Base-by-base conservation (phyloP, 2,888 invertebrate species). In the Opisthograptis luteolata region DNA sequence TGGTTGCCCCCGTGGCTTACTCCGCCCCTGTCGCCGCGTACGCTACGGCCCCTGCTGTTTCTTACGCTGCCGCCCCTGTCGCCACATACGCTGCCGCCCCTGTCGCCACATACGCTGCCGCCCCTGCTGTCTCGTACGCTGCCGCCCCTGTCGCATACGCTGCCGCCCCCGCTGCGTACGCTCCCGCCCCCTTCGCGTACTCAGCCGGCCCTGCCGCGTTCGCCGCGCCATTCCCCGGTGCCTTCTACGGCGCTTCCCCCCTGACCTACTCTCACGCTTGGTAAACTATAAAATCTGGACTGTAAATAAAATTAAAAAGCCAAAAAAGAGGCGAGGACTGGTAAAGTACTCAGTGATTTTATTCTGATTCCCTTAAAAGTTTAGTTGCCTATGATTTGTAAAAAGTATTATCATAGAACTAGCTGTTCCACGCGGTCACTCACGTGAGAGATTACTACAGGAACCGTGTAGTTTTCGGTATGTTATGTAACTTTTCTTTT, bases 41-140 rank as follows among this genome's bases (percentile, higher is more conserved):
- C 39, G 58, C 30, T 51, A 48, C 66, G 59, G 61, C 67, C 37
- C 70, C 68, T 32, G 68, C 14, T 2, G 36, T 62, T 3, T 39
- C 60, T 37, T 49, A 48, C 66, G 60, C 61, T 35, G 69, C 54
- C 40, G 61, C 67, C 37, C 70, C 68, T 24, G 68, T 68, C 17
- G 30, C 15, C 2, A 1, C 31, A 1, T 31, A 31, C 31, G 5
- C 31, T n/a, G 9, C 24, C 19, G 48, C 41, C 19, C 39, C 49
- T 37, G 70, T 52, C 41, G 61, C 66, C 41, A 70, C 68, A 20
- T 62, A 3, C 39, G 58, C 30, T 51, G 34, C 30, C n/a, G 9
- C 36, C n/a, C 36, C 25, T 0, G 34, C 62, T 3, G 40, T 61
- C 2, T 39, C 60, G 35, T 49, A 48, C 66, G 60, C 61, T 35